Percentiles rank a stretch among this genome's conserved stretches.
phyloP scores from a whole-genome alignment of 2,113 vertebrate species.

The Channa argus region DNA sequence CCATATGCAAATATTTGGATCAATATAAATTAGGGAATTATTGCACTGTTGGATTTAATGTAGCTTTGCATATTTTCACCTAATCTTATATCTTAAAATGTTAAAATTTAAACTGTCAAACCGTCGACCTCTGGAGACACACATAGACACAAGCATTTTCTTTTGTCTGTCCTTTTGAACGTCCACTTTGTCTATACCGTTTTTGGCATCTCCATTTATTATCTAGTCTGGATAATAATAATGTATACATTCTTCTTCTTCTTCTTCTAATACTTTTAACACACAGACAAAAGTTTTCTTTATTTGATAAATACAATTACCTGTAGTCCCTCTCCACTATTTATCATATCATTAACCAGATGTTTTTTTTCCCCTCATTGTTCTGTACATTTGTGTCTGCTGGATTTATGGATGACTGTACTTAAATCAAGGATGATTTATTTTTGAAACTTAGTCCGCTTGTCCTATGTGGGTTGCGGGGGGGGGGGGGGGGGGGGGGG shows the following conservation, averaged over 20 bases:
- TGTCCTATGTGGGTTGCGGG: no score
- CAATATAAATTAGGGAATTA: constrained; percentile 20
- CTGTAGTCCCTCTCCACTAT: neutral
- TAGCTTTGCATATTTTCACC: constrained; percentile 12
- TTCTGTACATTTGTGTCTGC: neutral
- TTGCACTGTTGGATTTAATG: neutral
- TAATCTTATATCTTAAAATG: neutral
- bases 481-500: no score
- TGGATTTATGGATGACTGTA: neutral
- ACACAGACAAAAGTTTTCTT: constrained; percentile 9
- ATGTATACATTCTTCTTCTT: constrained; percentile 2
- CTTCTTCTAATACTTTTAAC: constrained; percentile 37
- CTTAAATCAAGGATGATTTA: constrained; percentile 2
- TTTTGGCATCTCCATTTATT: constrained; percentile 27
- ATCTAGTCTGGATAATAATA: constrained; percentile 28
- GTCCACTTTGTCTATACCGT: neutral
- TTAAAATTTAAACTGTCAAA: no score
- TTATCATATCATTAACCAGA: constrained; percentile 13
- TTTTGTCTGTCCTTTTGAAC: constrained; percentile 6
- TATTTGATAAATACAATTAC: constrained; percentile 26
- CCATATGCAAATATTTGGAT: neutral
- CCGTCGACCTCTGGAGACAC: no score
- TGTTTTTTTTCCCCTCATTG: constrained; percentile 5
- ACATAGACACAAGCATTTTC: neutral
- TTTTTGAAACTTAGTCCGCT: neutral